phyloP scores from a whole-genome alignment of 2,113 vertebrate genomes.

The Seriola dumerili region DNA sequence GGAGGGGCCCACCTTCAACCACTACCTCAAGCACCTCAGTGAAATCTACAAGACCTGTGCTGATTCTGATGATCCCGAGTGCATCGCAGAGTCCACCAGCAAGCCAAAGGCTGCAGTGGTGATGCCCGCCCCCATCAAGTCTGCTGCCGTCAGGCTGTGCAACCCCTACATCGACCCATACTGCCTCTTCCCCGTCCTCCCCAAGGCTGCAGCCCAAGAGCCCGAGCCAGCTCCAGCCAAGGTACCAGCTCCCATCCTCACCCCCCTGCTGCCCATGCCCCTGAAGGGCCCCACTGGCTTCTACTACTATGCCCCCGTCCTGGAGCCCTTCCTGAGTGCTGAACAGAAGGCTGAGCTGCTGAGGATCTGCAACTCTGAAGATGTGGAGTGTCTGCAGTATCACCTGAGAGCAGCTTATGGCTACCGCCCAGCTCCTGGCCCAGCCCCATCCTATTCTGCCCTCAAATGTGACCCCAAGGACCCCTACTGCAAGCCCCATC shows the following conservation, averaged over 20 bases:
- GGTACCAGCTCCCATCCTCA: conserved; percentile 73
- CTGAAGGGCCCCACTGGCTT: conserved; percentile 71
- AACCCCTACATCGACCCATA: conserved; percentile 85
- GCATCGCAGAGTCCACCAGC: conserved; percentile 85
- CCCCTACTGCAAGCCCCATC: conserved; percentile 80
- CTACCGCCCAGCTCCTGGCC: conserved; percentile 76
- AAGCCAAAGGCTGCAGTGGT: conserved; percentile 81
- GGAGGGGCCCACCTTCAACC: conserved; percentile 79
- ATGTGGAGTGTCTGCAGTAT: conserved; percentile 86
- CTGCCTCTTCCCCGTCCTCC: conserved; percentile 72
- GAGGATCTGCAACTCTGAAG: conserved; percentile 84
- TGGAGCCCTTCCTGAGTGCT: conserved; percentile 80
- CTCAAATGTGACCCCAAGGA: conserved; percentile 83
- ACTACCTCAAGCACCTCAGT: conserved; percentile 84
- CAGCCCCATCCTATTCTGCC: conserved; percentile 79
- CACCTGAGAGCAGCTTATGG: conserved; percentile 85
- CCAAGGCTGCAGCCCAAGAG: conserved; percentile 48
- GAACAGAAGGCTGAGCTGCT: conserved; percentile 82
- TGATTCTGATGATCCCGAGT: conserved; percentile 84
- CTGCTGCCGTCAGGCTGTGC: conserved; percentile 75
- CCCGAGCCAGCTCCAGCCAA: conserved; percentile 65
- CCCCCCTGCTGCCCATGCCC: conserved; percentile 71
- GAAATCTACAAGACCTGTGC: conserved; percentile 86
- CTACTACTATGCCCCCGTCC: conserved; percentile 78
- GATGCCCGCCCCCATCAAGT: conserved; percentile 79